These are phyloP conservation scores for Sisor rabdophorus DNA, from an alignment of 2,113 vertebrate genomes.

Conservation along the genomic window DNA sequence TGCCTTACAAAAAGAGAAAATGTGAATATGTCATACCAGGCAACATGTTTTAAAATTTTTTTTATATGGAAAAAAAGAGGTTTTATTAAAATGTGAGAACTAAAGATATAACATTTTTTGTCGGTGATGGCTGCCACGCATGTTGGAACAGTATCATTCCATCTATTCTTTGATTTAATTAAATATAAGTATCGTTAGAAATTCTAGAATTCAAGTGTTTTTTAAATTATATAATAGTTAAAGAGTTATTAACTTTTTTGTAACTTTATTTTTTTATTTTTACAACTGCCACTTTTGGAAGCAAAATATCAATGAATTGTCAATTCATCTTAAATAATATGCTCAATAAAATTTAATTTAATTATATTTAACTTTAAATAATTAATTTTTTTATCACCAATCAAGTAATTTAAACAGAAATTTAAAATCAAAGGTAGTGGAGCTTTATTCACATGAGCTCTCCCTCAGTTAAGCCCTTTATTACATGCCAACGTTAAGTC, in stretches of 20 bases:
- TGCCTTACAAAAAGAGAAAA: conserved; percentile 46
- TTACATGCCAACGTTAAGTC: not conserved
- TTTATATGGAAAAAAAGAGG: not conserved
- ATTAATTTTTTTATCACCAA: no score
- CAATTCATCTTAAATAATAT: no score
- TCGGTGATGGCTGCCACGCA: no score
- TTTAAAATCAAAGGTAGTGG: not conserved
- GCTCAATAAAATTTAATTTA: no score
- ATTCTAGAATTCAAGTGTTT: not conserved
- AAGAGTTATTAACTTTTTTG: no score
- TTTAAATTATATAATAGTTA: no score
- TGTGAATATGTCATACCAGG: not conserved
- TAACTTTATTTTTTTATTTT: not conserved
- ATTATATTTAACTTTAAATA: no score
- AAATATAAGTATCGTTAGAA: not conserved
- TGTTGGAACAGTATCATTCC: not conserved
- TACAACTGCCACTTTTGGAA: not conserved
- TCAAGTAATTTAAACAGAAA: not conserved
- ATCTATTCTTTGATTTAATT: no score
- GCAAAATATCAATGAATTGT: not conserved
- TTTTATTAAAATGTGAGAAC: not conserved
- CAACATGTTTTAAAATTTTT: not conserved
- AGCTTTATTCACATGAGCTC: not conserved
- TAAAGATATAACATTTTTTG: not conserved
- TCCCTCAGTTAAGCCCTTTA: not conserved